phyloP scores from a whole-genome alignment of 2,113 vertebrate genomes.

The Thamnaconus septentrionalis region DNA sequence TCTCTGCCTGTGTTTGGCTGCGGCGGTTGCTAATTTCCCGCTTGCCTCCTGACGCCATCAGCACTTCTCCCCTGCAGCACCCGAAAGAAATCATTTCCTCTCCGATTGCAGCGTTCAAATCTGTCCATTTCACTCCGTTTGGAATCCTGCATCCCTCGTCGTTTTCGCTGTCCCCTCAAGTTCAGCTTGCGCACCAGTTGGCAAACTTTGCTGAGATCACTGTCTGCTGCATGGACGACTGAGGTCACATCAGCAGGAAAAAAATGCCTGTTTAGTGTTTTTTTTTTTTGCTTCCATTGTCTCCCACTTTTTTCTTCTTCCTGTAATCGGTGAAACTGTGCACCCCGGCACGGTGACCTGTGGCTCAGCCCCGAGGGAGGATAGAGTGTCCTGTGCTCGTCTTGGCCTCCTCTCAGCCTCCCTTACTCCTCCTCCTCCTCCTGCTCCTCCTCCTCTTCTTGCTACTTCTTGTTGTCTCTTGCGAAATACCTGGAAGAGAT shows the following conservation, averaged over 20 bases:
- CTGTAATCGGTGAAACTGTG: slow-evolving; percentile 68
- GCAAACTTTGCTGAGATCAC: slow-evolving; percentile 35
- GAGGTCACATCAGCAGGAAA: slow-evolving; percentile 53
- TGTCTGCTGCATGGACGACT: slow-evolving; percentile 11
- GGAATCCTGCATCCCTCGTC: too few species aligned
- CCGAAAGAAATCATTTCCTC: too few species aligned
- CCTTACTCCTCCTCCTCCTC: slow-evolving; percentile 36
- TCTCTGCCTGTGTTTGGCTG: neutral
- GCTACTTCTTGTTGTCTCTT: slow-evolving; percentile 36
- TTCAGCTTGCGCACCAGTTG: neutral
- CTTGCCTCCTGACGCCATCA: neutral
- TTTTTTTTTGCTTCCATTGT: slow-evolving; percentile 11
- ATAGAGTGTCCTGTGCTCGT: slow-evolving; percentile 59
- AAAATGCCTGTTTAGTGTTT: slow-evolving; percentile 38
- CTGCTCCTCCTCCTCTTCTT: slow-evolving; percentile 12
- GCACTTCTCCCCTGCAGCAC: too few species aligned
- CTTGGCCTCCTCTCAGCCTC: slow-evolving; percentile 32
- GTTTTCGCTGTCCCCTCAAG: too few species aligned
- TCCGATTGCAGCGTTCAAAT: too few species aligned
- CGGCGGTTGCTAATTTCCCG: slow-evolving; percentile 9
- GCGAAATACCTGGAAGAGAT: slow-evolving; percentile 42
- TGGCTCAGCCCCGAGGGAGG: slow-evolving; percentile 62
- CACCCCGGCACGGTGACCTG: slow-evolving; percentile 53
- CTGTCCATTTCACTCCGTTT: too few species aligned
- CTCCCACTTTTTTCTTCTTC: slow-evolving; percentile 28